Base-by-base conservation (phyloP, 2,888 invertebrate genomes). In the Mythimna impura region DNA sequence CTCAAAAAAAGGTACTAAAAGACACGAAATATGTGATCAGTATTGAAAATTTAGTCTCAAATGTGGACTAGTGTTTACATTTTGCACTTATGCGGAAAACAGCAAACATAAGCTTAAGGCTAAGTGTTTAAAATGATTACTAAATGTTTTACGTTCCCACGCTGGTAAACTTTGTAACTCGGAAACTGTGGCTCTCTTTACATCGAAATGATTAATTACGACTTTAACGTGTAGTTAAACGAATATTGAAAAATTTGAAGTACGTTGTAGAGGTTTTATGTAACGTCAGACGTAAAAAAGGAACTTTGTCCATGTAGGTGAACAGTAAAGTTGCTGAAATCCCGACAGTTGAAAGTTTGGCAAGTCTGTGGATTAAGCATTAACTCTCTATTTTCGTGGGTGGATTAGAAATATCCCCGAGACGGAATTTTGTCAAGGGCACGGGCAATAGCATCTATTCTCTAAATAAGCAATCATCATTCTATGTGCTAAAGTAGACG, bases 111-210 rank as follows among this genome's bases (percentile, higher is more conserved):
- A 75, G 67, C 34, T 50, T 22, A 66, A 78, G 40, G 14, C 61
- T 22, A 40, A 61, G 78, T 74, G 68, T 77, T 85, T 78, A 89
- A 88, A 90, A 89, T 86, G 88, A 90, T 91, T 90, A 82, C 86
- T 89, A 90, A 91, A 91, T 82, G 80, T 87, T 91, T 90, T 87
- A 91, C 89, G 91, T 87, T 90, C 78, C 79, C 85, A 73, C 81
- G 85, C 85, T 66, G 82, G 82, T 86, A 83, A 87, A 76, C 77
- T 83, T 80, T 66, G 65, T 70, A 78, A 80, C 75, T 76, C 67
- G 71, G 70, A 74, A 84, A 82, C 66, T 73, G 72, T 62, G 64
- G 71, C 63, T 82, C 80, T 83, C 73, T 64, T 73, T 71, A 36
- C 30, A 72, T 30, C 47, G 25, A 72, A 63, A 73, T 75, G 69